phyloP scores from a whole-genome alignment of 1,140 invertebrate genomes.

The Spodoptera frugiperda region DNA sequence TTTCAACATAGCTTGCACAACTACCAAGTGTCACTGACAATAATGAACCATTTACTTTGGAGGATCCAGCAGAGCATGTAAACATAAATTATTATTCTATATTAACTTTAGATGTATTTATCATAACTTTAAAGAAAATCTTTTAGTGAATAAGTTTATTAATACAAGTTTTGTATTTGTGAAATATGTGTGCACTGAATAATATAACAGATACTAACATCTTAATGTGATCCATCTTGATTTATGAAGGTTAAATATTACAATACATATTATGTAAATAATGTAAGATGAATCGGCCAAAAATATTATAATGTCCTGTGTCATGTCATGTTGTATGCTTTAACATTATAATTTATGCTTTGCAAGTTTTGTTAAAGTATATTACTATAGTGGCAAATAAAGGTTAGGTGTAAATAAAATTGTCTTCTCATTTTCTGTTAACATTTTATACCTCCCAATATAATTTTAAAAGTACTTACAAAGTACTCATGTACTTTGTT shows the following conservation, averaged over 20 bases:
- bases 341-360: conserved; percentile 56
- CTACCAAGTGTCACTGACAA: conserved; percentile 27
- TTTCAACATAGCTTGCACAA: conserved; percentile 30
- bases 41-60: conserved; percentile 33
- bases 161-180: conserved; percentile 51
- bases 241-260: conserved; percentile 40
- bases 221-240: conserved; percentile 37
- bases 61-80: conserved; percentile 25
- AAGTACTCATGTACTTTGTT: no score
- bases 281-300: conserved; percentile 61
- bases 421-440: conserved; percentile 49
- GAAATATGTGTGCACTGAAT: conserved; percentile 43
- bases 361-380: conserved; percentile 52
- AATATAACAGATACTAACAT: conserved; percentile 23
- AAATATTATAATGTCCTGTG: conserved; percentile 55
- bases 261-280: conserved; percentile 56
- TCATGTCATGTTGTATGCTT: conserved; percentile 56
- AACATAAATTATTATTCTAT: conserved; percentile 40
- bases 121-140: conserved; percentile 29
- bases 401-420: conserved; percentile 66
- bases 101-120: conserved; percentile 43
- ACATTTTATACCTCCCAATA: neutral
- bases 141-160: conserved; percentile 50
- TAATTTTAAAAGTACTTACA: neutral
- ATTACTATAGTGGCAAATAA: conserved; percentile 64